These are phyloP conservation scores for Pluvialis apricaria DNA, from an alignment of 2,113 vertebrate species.

Conservation along the genomic window DNA sequence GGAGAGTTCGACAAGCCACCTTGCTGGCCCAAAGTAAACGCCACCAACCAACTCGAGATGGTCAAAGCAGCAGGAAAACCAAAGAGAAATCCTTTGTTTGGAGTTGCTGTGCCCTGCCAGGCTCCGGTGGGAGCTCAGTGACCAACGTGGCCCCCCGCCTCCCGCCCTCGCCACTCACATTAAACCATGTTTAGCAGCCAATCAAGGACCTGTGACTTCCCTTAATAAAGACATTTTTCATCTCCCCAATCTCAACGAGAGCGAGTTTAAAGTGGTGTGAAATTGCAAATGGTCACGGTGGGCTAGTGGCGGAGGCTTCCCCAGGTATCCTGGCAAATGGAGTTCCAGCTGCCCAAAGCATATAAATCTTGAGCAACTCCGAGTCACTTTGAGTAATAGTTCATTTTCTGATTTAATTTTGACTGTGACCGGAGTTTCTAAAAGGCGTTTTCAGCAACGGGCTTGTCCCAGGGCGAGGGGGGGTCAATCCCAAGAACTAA, in stretches of 20 bases:
- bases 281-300: conserved; percentile 35
- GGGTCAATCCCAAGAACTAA: background rate
- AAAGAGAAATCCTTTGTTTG: background rate
- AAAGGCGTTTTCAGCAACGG: background rate
- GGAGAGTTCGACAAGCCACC: rapidly evolving
- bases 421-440: background rate
- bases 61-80: background rate
- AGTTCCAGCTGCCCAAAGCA: background rate
- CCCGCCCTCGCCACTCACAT: background rate
- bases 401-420: background rate
- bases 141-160: background rate
- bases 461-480: background rate
- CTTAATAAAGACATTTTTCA: conserved; percentile 43
- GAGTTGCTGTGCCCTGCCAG: background rate
- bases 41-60: background rate
- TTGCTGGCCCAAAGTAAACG: background rate
- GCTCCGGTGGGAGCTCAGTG: background rate
- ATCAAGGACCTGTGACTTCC: background rate
- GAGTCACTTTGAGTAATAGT: background rate
- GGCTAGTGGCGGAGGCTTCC: background rate
- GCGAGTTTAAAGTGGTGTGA: conserved; percentile 15
- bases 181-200: background rate
- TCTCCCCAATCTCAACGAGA: background rate
- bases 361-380: background rate
- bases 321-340: background rate